These are phyloP conservation scores for Meandrusa payeni DNA, from an alignment of 2,888 invertebrate genomes.

Conservation along the genomic window DNA sequence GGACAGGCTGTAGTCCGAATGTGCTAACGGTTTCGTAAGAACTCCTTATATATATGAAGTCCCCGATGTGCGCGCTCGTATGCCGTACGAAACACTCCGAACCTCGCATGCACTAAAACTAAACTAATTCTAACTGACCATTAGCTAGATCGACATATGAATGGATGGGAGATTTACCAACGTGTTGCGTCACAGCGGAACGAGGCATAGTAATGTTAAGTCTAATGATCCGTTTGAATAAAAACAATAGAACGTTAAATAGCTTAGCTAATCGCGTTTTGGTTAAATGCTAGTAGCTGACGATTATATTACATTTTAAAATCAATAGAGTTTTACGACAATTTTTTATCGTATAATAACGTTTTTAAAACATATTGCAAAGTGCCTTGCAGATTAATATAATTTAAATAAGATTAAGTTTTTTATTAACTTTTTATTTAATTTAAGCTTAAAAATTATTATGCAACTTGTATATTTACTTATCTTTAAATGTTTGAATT, in stretches of 20 bases:
- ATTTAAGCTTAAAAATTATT: too few species aligned
- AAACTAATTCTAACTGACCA: slow-evolving; percentile 63
- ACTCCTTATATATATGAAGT: slow-evolving; percentile 70
- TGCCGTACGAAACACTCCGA: slow-evolving; percentile 45
- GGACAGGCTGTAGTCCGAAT: slow-evolving; percentile 68
- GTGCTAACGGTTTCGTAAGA: slow-evolving; percentile 75
- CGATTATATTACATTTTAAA: too few species aligned
- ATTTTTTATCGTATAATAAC: too few species aligned
- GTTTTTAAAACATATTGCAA: too few species aligned
- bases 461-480: too few species aligned
- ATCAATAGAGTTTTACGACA: too few species aligned
- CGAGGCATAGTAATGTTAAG: slow-evolving; percentile 32
- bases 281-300: too few species aligned
- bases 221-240: slow-evolving; percentile 1
- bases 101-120: slow-evolving; percentile 60
- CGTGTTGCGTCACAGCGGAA: slow-evolving; percentile 47
- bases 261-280: too few species aligned
- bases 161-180: slow-evolving; percentile 51
- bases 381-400: too few species aligned
- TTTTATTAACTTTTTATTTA: too few species aligned
- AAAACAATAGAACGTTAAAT: slow-evolving; percentile 8
- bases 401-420: too few species aligned
- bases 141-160: slow-evolving; percentile 61
- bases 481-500: too few species aligned
- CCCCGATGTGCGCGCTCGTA: slow-evolving; percentile 47